phyloP scores from a whole-genome alignment of 2,113 vertebrate species.

The Lonchura striata region DNA sequence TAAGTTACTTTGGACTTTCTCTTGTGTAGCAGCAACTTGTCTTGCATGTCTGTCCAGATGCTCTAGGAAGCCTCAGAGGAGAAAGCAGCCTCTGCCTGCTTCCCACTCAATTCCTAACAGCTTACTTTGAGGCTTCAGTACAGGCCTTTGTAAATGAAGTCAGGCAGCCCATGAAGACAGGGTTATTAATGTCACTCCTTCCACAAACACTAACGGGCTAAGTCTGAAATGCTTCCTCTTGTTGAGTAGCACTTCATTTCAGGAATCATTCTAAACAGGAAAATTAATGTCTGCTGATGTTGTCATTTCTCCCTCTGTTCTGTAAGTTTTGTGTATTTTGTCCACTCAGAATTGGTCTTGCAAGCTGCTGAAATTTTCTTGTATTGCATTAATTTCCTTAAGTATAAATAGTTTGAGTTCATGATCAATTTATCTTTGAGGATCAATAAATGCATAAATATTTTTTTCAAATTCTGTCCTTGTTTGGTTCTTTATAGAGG shows the following conservation, averaged over 20 bases:
- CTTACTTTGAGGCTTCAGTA: not conserved
- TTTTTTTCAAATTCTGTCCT: not conserved
- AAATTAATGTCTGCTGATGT: not conserved
- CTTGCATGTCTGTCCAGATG: slow-evolving; percentile 3
- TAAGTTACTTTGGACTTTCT: slow-evolving; percentile 2
- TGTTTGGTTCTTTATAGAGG: not conserved
- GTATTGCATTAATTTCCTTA: not conserved
- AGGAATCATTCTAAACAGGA: not conserved
- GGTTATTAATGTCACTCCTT: not conserved
- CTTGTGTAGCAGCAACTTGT: not conserved
- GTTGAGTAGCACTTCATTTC: not conserved
- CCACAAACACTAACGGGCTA: not conserved
- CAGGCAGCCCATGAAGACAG: not conserved
- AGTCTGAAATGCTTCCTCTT: not conserved
- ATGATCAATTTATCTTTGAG: not conserved
- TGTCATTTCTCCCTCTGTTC: not conserved
- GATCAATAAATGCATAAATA: not conserved
- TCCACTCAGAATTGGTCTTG: not conserved
- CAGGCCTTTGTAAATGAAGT: not conserved
- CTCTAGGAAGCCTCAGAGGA: not conserved
- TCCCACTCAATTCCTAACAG: not conserved
- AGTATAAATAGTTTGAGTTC: not conserved
- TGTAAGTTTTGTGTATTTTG: not conserved
- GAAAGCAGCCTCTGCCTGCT: not conserved
- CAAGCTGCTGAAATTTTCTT: not conserved